Percentiles rank a stretch among this genome's conserved stretches.
These are phyloP conservation scores for Pogonophryne albipinna DNA, from an alignment of 2,797 vertebrate genomes.

Conservation along the genomic window DNA sequence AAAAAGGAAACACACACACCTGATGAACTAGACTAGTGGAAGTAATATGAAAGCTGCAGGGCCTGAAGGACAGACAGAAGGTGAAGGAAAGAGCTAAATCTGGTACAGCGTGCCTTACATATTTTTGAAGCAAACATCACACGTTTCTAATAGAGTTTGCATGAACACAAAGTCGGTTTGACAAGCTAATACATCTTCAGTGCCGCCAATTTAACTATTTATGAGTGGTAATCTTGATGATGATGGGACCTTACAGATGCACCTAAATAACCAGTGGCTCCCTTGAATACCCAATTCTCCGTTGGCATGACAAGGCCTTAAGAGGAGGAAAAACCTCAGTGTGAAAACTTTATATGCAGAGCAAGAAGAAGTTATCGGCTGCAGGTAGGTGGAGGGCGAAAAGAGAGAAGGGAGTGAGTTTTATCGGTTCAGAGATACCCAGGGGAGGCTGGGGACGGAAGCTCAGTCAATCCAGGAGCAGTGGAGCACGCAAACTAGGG, in stretches of 20 bases:
- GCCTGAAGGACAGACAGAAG: conserved; percentile 54
- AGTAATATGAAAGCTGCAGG: conserved; percentile 31
- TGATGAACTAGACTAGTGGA: conserved; percentile 41
- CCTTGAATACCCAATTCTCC: conserved; percentile 46
- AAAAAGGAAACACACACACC: conserved; percentile 45
- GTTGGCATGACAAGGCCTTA: conserved; percentile 9
- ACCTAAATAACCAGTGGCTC: conserved; percentile 22
- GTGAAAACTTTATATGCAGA: conserved; percentile 36
- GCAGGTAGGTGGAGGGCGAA: conserved; percentile 29
- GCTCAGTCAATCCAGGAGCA: conserved; percentile 50
- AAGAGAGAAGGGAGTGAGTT: conserved; percentile 21
- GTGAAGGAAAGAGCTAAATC: conserved; percentile 48
- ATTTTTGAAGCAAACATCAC: conserved; percentile 46
- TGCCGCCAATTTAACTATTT: conserved; percentile 60
- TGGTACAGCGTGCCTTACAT: conserved; percentile 38
- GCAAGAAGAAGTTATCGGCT: conserved; percentile 20
- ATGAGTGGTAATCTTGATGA: conserved; percentile 52
- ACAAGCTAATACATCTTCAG: conserved; percentile 65
- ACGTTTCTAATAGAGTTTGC: conserved; percentile 33
- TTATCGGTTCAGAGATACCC: conserved; percentile 50
- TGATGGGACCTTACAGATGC: conserved; percentile 40
- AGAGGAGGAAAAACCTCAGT: conserved; percentile 10
- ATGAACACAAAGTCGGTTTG: conserved; percentile 42
- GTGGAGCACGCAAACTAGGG: conserved; percentile 21
- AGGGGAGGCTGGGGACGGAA: conserved; percentile 37